Base-by-base conservation (phyloP, 2,888 invertebrate genomes). In the Plagiodera versicolora region DNA sequence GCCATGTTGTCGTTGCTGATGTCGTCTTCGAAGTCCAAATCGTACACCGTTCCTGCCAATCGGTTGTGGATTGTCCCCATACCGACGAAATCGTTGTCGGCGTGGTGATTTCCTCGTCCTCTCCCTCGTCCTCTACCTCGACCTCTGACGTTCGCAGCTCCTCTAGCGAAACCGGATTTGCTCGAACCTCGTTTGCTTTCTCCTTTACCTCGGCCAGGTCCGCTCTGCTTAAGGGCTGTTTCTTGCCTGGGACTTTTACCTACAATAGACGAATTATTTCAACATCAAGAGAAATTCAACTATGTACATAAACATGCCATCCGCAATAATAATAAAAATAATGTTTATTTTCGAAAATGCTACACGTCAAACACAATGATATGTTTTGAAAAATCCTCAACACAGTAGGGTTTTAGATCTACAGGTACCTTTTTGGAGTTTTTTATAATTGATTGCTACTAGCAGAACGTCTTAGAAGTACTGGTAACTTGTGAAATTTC, bases 11-110 rank as follows among this genome's bases (percentile, higher is more conserved):
- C 89, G 67, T 86, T 88, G 8, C 87, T 85, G 61, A 91, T 87
- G 75, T 94, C 93, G 72, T 94, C 93, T 66, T 93, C 90, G 66
- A 91, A 91, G 77, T 93, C 89, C 67, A 91, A 86, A 77, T 91
- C 95, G 73, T 93, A 95, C 1, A 94, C 94, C 1, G 94, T 94
- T 8, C 94, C 93, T 6, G 89, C 88, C 35, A 93, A 81, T 76
- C 92, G 92, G 75, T 89, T 91, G 66, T 89, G 90, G 61, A 91
- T 91, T 1, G 91, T 89, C 71, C 88, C 88, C 18, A 85, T 78
- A 58, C 85, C 84, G 39, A 83, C 87, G 46, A 85, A 85, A 45
- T 74, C 74, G 50, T 61, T 70, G 58, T 76, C 74, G 77, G 20
- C 50, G 39, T 28, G 35, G 17, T 63, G 44, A 17, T 28, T 24